Evolutionary conservation across 2,113 vertebrate species (phyloP).

Genomic region (Donacobius atricapilla): DNA sequence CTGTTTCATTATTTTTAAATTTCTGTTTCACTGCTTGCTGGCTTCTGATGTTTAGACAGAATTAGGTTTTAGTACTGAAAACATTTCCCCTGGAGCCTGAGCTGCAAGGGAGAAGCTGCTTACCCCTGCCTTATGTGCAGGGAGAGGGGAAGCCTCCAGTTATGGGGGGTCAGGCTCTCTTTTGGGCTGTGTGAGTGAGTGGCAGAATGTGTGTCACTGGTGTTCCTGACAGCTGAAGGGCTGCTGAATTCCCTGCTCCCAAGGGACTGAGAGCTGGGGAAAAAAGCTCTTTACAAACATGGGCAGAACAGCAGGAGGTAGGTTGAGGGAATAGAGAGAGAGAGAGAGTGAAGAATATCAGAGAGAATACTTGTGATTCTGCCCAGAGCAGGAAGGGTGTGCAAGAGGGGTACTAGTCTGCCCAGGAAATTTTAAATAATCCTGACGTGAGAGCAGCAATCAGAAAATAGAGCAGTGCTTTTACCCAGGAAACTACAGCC

Average conservation of each 20-base stretch:
- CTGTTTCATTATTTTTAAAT: conserved; percentile 31
- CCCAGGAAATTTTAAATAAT: not conserved
- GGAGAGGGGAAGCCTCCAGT: not conserved
- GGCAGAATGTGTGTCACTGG: not conserved
- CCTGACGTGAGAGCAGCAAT: not conserved
- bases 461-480: not conserved
- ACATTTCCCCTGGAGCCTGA: not conserved
- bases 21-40: conserved; percentile 3
- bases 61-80: not conserved
- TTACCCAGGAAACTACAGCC: not conserved
- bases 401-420: not conserved
- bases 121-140: not conserved
- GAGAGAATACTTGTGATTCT: not conserved
- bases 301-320: not conserved
- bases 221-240: not conserved
- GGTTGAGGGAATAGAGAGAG: not conserved
- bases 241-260: not conserved
- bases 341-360: not conserved
- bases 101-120: not conserved
- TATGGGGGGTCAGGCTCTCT: not conserved
- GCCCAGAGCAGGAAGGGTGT: not conserved
- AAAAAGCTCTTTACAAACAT: not conserved
- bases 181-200: not conserved
- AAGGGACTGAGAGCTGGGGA: not conserved
- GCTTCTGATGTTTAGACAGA: conserved; percentile 1